Percentiles rank a stretch among this genome's conserved stretches.
phyloP scores from a whole-genome alignment of 2,888 invertebrate species.

The Macrosoma leucophasiata region DNA sequence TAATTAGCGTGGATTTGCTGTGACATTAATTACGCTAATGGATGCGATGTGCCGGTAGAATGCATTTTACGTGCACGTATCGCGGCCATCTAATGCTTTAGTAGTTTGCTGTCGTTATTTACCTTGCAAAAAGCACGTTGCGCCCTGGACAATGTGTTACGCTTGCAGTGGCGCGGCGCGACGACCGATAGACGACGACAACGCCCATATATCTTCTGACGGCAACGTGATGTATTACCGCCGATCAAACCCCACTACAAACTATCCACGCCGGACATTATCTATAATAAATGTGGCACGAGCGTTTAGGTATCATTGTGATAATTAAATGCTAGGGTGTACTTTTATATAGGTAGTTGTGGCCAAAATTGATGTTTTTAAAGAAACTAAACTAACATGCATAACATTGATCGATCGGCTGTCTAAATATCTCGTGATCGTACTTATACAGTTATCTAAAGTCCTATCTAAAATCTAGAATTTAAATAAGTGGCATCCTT shows the following conservation, averaged over 20 bases:
- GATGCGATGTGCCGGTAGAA: too few species aligned
- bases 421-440: slow-evolving; percentile 1
- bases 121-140: slow-evolving; percentile 20
- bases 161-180: slow-evolving; percentile 34
- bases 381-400: too few species aligned
- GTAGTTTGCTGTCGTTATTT: slow-evolving; percentile 15
- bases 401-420: too few species aligned
- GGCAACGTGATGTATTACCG: slow-evolving; percentile 47
- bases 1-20: slow-evolving; percentile 10
- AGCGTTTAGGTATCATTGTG: slow-evolving; percentile 12
- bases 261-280: slow-evolving; percentile 36
- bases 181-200: slow-evolving; percentile 46
- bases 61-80: too few species aligned
- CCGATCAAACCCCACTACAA: slow-evolving; percentile 46
- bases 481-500: too few species aligned
- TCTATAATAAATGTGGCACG: slow-evolving; percentile 25
- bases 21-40: too few species aligned
- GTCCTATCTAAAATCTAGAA: too few species aligned
- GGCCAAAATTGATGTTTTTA: slow-evolving; percentile 1
- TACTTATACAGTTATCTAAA: too few species aligned
- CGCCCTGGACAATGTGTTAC: slow-evolving; percentile 30
- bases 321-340: slow-evolving; percentile 5
- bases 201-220: slow-evolving; percentile 50
- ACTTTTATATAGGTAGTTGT: slow-evolving; percentile 1
- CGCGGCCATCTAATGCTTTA: too few species aligned